These are phyloP conservation scores for Herpailurus yagouaroundi DNA, from an alignment of 2,113 vertebrate genomes.

Conservation along the genomic window DNA sequence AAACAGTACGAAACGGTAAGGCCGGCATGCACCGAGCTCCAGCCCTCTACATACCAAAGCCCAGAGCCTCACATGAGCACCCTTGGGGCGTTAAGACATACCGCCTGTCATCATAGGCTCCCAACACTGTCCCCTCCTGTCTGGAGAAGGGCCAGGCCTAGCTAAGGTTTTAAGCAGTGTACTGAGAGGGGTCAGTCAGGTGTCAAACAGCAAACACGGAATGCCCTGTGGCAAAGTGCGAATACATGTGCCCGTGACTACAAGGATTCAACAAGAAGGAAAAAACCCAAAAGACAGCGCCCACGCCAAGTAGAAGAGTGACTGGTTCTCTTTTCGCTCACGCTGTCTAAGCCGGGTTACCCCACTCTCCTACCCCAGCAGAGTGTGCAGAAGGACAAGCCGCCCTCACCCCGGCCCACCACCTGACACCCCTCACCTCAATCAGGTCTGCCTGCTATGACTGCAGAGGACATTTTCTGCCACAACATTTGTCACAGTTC, in stretches of 20 bases:
- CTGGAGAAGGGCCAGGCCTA: background rate
- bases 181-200: background rate
- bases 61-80: background rate
- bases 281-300: background rate
- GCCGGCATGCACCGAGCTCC: background rate
- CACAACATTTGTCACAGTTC: background rate
- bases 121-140: background rate
- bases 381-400: too few species aligned
- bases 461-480: background rate
- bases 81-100: background rate
- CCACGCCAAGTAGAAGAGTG: background rate
- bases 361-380: background rate
- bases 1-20: background rate
- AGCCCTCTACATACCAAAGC: background rate
- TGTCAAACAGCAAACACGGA: background rate
- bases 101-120: rapidly evolving
- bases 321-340: background rate
- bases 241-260: background rate
- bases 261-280: background rate
- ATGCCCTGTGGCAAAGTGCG: background rate
- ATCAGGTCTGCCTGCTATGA: background rate
- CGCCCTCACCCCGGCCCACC: background rate
- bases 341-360: background rate
- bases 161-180: background rate
- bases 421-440: background rate